phyloP scores from a whole-genome alignment of 2,888 invertebrate species.

The Heliothis peltigera region DNA sequence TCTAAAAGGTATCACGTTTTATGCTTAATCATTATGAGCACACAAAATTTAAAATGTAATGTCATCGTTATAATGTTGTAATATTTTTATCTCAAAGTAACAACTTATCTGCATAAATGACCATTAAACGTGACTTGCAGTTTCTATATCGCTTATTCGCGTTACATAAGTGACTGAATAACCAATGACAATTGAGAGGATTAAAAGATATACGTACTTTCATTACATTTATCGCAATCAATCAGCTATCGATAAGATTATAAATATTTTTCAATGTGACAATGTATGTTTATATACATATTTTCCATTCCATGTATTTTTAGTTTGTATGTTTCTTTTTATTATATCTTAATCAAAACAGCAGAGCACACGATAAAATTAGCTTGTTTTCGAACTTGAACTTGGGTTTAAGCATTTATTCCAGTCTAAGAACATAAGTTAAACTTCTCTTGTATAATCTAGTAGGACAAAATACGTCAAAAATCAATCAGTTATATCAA shows the following conservation, averaged over 20 bases:
- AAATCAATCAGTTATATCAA: neutral
- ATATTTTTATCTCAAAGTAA: conserved; percentile 12
- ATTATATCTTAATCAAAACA: too few species aligned
- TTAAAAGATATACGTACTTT: neutral
- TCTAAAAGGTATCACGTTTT: neutral
- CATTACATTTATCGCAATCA: too few species aligned
- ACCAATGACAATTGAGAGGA: conserved; percentile 11
- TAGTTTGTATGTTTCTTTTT: too few species aligned
- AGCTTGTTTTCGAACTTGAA: too few species aligned
- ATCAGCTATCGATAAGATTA: too few species aligned
- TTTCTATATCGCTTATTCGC: conserved; percentile 12
- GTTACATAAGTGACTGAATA: conserved; percentile 2
- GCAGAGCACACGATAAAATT: too few species aligned
- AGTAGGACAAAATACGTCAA: neutral
- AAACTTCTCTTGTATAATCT: neutral
- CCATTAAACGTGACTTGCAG: conserved; percentile 27
- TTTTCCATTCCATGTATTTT: too few species aligned
- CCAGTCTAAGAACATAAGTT: too few species aligned
- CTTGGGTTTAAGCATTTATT: too few species aligned
- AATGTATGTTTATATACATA: too few species aligned
- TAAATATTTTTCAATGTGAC: too few species aligned
- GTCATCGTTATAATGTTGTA: conserved; percentile 30
- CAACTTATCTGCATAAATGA: conserved; percentile 5
- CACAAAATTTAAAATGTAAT: conserved; percentile 13
- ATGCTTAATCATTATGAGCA: conserved; percentile 33